Evolutionary conservation across 2,888 invertebrate genomes (phyloP).

Genomic region (Amiota communis): DNA sequence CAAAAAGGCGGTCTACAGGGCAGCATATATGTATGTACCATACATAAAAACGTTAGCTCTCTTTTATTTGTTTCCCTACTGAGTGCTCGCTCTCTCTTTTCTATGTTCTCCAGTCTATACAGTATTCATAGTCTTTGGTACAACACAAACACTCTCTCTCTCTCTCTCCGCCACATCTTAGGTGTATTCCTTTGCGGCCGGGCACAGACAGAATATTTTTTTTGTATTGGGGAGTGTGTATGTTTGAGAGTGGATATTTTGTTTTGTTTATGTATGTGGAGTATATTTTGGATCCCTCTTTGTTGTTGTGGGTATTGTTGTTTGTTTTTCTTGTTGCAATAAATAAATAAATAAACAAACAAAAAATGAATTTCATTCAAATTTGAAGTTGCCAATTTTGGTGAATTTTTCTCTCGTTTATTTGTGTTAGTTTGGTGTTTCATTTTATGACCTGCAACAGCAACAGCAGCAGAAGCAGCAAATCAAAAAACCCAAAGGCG

Average conservation of each 20-base stretch:
- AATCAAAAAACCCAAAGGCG: too few species aligned
- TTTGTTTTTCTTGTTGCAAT: slow-evolving; percentile 15
- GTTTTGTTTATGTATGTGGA: background rate
- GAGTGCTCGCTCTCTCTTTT: background rate
- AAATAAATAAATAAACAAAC: slow-evolving; percentile 15
- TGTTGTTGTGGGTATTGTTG: slow-evolving; percentile 1
- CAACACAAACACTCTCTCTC: background rate
- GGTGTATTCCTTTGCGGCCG: background rate
- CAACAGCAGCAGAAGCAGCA: too few species aligned
- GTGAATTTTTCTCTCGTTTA: background rate
- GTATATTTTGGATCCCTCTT: background rate
- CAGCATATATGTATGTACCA: too few species aligned
- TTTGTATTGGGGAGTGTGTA: slow-evolving; percentile 5
- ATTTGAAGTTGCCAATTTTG: slow-evolving; percentile 20
- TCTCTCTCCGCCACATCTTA: background rate
- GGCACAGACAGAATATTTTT: background rate
- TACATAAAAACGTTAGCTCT: too few species aligned
- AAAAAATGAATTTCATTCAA: background rate
- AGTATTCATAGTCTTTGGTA: background rate
- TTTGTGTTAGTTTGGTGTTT: background rate
- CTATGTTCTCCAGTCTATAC: background rate
- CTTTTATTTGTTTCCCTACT: too few species aligned
- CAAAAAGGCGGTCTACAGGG: too few species aligned
- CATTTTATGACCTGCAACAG: background rate
- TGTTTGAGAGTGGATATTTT: slow-evolving; percentile 15